Conservation (phyloP, 2,113 vertebrate species). For the Corydoras sp. region DNA sequence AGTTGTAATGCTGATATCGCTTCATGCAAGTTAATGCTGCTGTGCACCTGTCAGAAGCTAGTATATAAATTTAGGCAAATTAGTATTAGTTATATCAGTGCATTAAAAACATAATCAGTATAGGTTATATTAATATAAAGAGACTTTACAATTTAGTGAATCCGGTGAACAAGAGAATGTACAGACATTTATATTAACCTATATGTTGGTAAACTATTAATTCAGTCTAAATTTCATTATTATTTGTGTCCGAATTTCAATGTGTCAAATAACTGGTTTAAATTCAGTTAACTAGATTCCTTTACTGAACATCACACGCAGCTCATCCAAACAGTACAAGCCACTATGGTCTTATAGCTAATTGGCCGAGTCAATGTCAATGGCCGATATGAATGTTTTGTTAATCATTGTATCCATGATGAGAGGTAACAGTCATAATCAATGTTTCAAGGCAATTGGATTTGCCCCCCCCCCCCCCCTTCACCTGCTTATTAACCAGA, state of each 20-base stretch:
- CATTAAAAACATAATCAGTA: too few relatives aligned
- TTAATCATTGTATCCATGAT: conserved; percentile 47
- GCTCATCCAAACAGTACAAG: conserved; percentile 49
- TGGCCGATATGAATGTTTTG: conserved; percentile 52
- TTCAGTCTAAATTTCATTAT: too few relatives aligned
- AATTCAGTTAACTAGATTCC: not conserved
- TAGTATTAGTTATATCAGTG: too few relatives aligned
- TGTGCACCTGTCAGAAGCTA: too few relatives aligned
- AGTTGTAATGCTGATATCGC: too few relatives aligned
- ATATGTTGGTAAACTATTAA: too few relatives aligned
- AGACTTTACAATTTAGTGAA: too few relatives aligned
- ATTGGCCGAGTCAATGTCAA: conserved; percentile 45
- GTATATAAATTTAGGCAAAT: too few relatives aligned
- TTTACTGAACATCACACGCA: not conserved
- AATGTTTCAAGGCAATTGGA: conserved; percentile 52
- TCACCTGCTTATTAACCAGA: conserved; percentile 22
- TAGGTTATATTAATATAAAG: too few relatives aligned
- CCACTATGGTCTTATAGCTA: conserved; percentile 40
- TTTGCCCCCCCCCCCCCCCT: not conserved
- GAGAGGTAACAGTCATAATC: conserved; percentile 60
- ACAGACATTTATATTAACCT: too few relatives aligned
- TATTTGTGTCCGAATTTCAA: not conserved
- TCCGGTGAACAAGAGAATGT: too few relatives aligned
- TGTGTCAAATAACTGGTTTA: not conserved
- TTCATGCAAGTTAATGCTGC: too few relatives aligned